These are phyloP conservation scores for Noctilio leporinus DNA, from an alignment of 2,113 vertebrate species.

Conservation along the genomic window DNA sequence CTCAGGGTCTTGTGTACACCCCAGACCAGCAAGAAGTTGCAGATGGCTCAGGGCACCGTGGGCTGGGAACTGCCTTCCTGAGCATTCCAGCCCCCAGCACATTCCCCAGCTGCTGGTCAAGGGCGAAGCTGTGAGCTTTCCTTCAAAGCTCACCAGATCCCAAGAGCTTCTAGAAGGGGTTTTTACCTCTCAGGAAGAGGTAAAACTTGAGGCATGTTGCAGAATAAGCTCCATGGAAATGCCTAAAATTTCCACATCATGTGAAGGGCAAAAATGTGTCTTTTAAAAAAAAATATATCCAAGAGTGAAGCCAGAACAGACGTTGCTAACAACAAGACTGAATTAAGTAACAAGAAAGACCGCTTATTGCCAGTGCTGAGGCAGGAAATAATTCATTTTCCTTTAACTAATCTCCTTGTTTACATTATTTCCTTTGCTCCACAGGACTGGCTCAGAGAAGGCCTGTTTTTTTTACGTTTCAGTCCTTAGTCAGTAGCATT, in stretches of 20 bases:
- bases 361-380: constrained; percentile 14
- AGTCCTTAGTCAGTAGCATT: background rate
- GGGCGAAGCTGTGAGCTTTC: background rate
- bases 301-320: background rate
- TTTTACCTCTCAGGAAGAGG: background rate
- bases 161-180: background rate
- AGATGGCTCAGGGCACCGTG: background rate
- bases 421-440: constrained; percentile 39
- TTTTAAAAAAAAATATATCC: background rate
- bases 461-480: background rate
- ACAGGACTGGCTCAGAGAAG: background rate
- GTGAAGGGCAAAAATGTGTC: background rate
- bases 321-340: constrained; percentile 39
- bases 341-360: constrained; percentile 48
- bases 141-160: background rate
- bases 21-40: background rate
- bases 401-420: constrained; percentile 59
- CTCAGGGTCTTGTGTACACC: background rate
- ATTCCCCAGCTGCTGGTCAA: background rate
- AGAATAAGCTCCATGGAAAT: background rate
- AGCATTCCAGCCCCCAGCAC: background rate
- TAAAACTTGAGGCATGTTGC: background rate
- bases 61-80: background rate
- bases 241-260: background rate
- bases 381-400: constrained; percentile 62